Percentiles rank a stretch among this genome's conserved stretches.
Evolutionary conservation across 2,113 vertebrate genomes (phyloP).

Genomic region (Megalops atlanticus): DNA sequence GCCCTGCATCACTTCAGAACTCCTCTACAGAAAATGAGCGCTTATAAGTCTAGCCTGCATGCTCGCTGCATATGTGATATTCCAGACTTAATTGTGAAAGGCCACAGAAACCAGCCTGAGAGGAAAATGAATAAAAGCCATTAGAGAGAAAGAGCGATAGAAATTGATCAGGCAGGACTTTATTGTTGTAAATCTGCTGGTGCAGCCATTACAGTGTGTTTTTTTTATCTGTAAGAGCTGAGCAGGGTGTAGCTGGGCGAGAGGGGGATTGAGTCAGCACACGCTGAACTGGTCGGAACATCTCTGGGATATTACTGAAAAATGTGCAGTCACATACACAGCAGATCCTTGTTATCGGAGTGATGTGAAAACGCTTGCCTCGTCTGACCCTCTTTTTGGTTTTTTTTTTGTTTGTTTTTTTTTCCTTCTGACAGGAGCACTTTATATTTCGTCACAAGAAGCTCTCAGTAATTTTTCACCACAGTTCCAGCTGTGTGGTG

Average conservation of each 20-base stretch:
- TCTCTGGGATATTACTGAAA: not conserved
- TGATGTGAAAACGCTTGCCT: not conserved
- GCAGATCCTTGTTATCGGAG: not conserved
- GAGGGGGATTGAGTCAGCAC: not conserved
- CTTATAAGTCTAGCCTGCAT: not conserved
- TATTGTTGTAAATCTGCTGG: not conserved
- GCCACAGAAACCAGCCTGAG: not conserved
- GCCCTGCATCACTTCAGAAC: not conserved
- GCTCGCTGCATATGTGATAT: not conserved
- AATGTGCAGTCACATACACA: not conserved
- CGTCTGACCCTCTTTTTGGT: not conserved
- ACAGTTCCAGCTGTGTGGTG: not conserved
- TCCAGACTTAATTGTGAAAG: not conserved
- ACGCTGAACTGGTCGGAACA: not conserved
- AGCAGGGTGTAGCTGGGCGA: not conserved
- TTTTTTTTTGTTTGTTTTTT: not conserved
- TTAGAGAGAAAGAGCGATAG: not conserved
- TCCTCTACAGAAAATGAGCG: not conserved
- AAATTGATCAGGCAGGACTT: not conserved
- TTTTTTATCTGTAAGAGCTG: not conserved
- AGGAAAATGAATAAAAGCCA: not conserved
- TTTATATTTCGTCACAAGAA: not conserved
- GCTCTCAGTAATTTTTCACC: not conserved
- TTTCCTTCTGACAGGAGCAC: not conserved
- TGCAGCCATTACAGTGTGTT: not conserved